A percentile compares a stretch with the other conserved stretches of the same genome.
phyloP scores from a whole-genome alignment of 2,888 invertebrate genomes.

The Pharmacophagus antenor region DNA sequence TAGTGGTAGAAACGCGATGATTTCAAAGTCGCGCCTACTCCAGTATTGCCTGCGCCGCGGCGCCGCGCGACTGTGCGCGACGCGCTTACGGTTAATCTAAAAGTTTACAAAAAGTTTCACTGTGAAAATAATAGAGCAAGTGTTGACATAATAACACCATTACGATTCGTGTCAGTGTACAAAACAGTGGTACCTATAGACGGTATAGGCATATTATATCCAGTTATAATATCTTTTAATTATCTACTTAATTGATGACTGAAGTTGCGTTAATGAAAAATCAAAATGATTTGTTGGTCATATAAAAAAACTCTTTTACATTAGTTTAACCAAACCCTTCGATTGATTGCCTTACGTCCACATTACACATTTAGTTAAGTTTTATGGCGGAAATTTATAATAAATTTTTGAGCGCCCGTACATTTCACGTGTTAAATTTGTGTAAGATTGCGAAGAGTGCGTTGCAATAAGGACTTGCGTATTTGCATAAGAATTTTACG shows the following conservation, averaged over 20 bases:
- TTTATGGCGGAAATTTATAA: neutral
- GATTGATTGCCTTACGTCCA: no score
- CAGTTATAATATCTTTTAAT: no score
- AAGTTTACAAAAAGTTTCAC: neutral
- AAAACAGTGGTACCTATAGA: no score
- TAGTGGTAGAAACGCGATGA: constrained; percentile 52
- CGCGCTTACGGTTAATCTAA: constrained; percentile 17
- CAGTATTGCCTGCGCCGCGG: constrained; percentile 57
- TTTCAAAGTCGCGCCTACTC: constrained; percentile 51
- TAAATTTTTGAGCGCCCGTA: neutral
- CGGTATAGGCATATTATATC: no score
- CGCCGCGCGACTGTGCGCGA: constrained; percentile 49
- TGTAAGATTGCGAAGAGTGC: constrained; percentile 44
- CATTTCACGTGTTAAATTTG: constrained; percentile 1
- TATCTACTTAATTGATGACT: no score
- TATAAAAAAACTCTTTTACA: no score
- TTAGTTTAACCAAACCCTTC: neutral
- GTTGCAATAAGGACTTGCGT: constrained; percentile 34
- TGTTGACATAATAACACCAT: constrained; percentile 1
- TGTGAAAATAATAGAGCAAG: neutral
- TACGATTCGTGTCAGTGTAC: neutral
- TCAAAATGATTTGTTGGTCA: no score
- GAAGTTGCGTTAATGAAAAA: no score
- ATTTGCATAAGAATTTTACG: constrained; percentile 70
- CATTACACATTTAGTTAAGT: neutral